These are phyloP conservation scores for Gavia stellata DNA, from an alignment of 2,113 vertebrate species.

Conservation along the genomic window DNA sequence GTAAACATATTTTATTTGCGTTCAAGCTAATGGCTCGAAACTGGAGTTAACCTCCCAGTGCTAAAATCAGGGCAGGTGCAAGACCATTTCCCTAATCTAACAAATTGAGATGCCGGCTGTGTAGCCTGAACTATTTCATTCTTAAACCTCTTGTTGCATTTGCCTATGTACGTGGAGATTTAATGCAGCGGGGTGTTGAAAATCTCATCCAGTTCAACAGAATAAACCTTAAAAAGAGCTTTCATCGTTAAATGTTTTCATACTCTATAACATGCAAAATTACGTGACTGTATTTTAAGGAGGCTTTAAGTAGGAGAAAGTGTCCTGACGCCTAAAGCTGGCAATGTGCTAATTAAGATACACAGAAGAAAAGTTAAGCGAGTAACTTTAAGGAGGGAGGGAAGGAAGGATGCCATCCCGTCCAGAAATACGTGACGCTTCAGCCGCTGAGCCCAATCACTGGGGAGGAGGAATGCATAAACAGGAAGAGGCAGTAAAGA, in stretches of 20 bases:
- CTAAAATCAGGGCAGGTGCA: neutral
- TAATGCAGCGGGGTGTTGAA: neutral
- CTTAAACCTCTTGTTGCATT: neutral
- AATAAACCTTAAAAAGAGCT: neutral
- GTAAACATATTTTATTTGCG: conserved; percentile 32
- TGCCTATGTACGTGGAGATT: neutral
- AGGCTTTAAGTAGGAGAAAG: neutral
- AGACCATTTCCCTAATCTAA: neutral
- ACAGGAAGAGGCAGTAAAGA: conserved; percentile 25
- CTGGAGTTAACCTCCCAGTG: neutral
- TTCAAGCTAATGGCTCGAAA: neutral
- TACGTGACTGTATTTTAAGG: neutral
- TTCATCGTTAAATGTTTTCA: neutral
- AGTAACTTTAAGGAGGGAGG: neutral
- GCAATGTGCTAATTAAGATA: neutral
- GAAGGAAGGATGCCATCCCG: neutral
- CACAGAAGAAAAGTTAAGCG: neutral
- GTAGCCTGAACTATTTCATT: neutral
- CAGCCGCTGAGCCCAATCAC: neutral
- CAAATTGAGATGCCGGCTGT: neutral
- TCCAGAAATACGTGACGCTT: neutral
- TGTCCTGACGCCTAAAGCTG: neutral
- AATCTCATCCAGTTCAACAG: neutral
- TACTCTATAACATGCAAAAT: neutral
- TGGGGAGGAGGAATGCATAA: neutral